Evolutionary conservation across 1,140 invertebrate genomes (phyloP), one percentile per base, ranked within the genome.

Genomic region (Achatina immaculata): DNA sequence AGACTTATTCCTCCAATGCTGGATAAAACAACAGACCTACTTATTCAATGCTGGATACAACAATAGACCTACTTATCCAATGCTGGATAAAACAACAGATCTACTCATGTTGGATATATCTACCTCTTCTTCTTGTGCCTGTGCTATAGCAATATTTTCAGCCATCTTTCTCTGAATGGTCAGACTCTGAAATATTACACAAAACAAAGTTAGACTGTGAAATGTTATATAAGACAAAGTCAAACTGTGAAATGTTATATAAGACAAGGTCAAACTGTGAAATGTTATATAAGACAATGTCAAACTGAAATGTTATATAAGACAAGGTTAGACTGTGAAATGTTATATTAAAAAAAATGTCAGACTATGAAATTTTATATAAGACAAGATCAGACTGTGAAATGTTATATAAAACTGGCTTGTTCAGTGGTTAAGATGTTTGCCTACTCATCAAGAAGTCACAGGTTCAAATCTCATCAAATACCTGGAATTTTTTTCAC

Each of bases 101-200:
- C n/a, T n/a, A n/a, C n/a, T 51, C 11, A 14, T 51, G 24, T 24
- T 51, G 24, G 48, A 51, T 24, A 31, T 4, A 16, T 43, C 65
- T 88, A 91, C 87, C 83, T 86, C 87, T 80, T 86, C 84, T 85
- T 91, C 87, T 69, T 86, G 86, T 7, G 83, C 85, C 71, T 84
- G 86, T 19, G 89, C 90, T 66, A 91, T 86, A 6, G 88, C 86
- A n/a, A 90, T 69, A 74, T 91, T 91, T 82, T 91, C 90, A 58
- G 87, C 87, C 84, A 91, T 86, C 79, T 88, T 89, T 81, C 90
- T 88, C 55, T 90, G 90, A 55, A 91, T 78, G 38, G 88, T 88
- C 72, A 91, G 77, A 81, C 87, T 89, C 89, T 90, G 83, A 69
- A 85, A 85, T 78, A 79, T 38, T 43, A 16, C 16, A 77, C 42